These are phyloP conservation scores for Falco rusticolus DNA, from an alignment of 2,797 vertebrate species.

Conservation along the genomic window DNA sequence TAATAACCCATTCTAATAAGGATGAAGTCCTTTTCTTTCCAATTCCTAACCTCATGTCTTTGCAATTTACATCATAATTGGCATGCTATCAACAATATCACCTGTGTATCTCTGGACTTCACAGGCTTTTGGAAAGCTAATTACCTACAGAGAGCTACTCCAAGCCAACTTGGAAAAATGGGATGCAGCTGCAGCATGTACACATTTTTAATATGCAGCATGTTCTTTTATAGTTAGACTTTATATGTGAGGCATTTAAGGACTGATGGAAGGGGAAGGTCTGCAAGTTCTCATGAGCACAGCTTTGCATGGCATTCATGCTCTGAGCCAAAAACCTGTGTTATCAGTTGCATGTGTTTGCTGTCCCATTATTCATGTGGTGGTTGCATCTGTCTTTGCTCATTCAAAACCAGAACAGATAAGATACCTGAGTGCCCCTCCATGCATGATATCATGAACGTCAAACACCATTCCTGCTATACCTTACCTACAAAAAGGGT, in stretches of 20 bases:
- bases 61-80: neutral
- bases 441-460: neutral
- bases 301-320: neutral
- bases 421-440: neutral
- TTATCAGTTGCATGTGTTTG: neutral
- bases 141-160: neutral
- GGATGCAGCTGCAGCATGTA: neutral
- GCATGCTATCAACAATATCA: neutral
- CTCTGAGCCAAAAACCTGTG: neutral
- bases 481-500: rapidly evolving
- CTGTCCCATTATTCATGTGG: neutral
- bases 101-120: neutral
- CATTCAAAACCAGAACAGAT: neutral
- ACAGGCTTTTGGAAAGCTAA: neutral
- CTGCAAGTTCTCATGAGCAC: neutral
- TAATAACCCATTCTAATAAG: neutral
- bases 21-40: neutral
- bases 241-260: neutral
- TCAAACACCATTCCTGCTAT: neutral
- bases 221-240: neutral
- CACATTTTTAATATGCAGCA: neutral
- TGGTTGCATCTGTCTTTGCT: neutral
- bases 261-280: neutral
- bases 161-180: neutral
- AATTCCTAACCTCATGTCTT: neutral